Percentiles rank a stretch among this genome's conserved stretches.
These are phyloP conservation scores for Hedychridium roseum DNA, from an alignment of 2,888 invertebrate species.

Conservation along the genomic window DNA sequence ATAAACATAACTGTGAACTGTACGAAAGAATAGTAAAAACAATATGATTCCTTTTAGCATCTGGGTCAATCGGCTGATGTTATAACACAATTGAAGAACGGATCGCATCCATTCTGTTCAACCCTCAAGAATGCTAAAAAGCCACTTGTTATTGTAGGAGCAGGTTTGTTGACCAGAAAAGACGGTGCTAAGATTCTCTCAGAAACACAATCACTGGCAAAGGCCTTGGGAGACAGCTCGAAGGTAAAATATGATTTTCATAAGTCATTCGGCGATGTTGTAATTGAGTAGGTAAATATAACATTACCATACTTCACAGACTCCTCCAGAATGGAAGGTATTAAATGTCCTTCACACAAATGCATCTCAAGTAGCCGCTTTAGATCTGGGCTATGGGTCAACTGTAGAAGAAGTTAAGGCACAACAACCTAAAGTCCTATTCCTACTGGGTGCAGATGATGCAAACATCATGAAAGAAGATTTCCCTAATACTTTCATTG, in stretches of 20 bases:
- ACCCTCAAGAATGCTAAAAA: constrained; percentile 80
- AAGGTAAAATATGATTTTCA: constrained; percentile 57
- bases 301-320: constrained; percentile 48
- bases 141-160: constrained; percentile 91
- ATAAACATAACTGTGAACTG: background rate
- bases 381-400: constrained; percentile 92
- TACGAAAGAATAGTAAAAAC: constrained; percentile 1
- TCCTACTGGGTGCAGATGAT: constrained; percentile 94
- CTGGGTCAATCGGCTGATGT: constrained; percentile 82
- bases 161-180: constrained; percentile 78
- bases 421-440: constrained; percentile 80
- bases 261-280: background rate
- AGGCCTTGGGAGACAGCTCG: constrained; percentile 67
- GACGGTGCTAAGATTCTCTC: constrained; percentile 83
- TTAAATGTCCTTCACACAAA: constrained; percentile 94
- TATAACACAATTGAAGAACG: constrained; percentile 78
- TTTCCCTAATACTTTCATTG: constrained; percentile 82
- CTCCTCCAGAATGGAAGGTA: constrained; percentile 74
- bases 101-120: constrained; percentile 75
- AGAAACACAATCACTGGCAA: constrained; percentile 77
- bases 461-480: constrained; percentile 78
- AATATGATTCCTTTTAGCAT: constrained; percentile 67
- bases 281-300: too few relatives aligned
- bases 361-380: constrained; percentile 91
- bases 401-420: constrained; percentile 71